Conservation (phyloP, 1,140 invertebrate species). For the roundworm (Caenorhabditis elegans) region DNA sequence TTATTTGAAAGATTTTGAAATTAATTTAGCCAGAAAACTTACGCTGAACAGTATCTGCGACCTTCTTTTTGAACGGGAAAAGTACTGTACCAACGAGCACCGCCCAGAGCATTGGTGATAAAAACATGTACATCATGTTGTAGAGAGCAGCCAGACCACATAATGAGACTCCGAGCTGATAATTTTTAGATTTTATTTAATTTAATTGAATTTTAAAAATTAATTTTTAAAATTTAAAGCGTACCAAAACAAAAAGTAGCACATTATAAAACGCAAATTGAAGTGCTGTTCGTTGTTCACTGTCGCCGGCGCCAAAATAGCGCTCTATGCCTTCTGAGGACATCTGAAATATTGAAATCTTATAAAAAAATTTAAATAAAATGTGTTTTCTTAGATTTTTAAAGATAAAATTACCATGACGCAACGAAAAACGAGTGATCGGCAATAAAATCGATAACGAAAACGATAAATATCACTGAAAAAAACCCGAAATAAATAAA, state of each 20-base stretch:
- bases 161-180: conserved; percentile 67
- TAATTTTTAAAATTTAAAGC: not conserved
- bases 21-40: not conserved
- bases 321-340: not conserved
- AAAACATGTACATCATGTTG: conserved; percentile 82
- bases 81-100: conserved; percentile 84
- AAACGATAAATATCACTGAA: no score
- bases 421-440: no score
- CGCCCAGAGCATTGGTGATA: conserved; percentile 89
- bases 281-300: conserved; percentile 41
- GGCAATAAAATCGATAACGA: no score
- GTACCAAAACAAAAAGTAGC: conserved; percentile 48
- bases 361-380: no score
- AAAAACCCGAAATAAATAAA: no score
- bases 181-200: not conserved
- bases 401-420: no score
- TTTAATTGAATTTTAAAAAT: not conserved
- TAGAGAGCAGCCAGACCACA: conserved; percentile 79
- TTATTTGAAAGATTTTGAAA: not conserved
- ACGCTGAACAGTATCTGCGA: conserved; percentile 43
- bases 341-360: not conserved
- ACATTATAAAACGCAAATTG: conserved; percentile 48
- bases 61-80: conserved; percentile 80
- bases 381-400: no score
- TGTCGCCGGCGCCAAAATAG: not conserved